phyloP scores from a whole-genome alignment of 2,888 invertebrate species.

The Dasysyrphus tricinctus region DNA sequence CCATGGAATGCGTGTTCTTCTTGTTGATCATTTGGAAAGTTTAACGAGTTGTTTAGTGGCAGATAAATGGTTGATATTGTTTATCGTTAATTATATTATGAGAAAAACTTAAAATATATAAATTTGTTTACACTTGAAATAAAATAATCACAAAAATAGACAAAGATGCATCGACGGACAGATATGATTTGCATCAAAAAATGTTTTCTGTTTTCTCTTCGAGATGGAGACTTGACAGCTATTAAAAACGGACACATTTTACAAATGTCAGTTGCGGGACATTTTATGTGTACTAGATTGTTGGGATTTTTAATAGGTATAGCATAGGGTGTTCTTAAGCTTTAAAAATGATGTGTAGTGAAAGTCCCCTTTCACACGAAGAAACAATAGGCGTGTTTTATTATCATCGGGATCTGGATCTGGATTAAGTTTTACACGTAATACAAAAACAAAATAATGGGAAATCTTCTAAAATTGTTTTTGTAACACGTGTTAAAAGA shows the following conservation, averaged over 20 bases:
- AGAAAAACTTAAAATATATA: not conserved
- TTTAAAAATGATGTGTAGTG: too few species aligned
- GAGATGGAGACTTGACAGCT: constrained; percentile 18
- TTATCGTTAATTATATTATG: not conserved
- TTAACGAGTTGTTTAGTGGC: not conserved
- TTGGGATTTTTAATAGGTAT: not conserved
- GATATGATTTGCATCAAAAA: constrained; percentile 8
- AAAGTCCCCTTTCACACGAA: too few species aligned
- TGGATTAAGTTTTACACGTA: too few species aligned
- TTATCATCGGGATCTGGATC: too few species aligned
- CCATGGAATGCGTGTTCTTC: constrained; percentile 40
- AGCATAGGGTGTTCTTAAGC: too few species aligned
- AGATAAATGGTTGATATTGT: not conserved
- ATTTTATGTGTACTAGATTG: constrained; percentile 3
- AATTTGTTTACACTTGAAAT: constrained; percentile 4
- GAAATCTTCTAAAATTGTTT: too few species aligned
- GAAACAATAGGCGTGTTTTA: too few species aligned
- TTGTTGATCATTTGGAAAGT: constrained; percentile 16
- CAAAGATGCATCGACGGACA: constrained; percentile 20
- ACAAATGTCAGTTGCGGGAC: not conserved
- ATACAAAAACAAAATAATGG: too few species aligned
- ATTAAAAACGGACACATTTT: not conserved
- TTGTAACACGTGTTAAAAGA: too few species aligned
- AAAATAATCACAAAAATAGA: constrained; percentile 20
- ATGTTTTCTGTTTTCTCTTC: not conserved